Base-by-base conservation (phyloP, 2,888 invertebrate genomes). In the Spicauda simplicius region DNA sequence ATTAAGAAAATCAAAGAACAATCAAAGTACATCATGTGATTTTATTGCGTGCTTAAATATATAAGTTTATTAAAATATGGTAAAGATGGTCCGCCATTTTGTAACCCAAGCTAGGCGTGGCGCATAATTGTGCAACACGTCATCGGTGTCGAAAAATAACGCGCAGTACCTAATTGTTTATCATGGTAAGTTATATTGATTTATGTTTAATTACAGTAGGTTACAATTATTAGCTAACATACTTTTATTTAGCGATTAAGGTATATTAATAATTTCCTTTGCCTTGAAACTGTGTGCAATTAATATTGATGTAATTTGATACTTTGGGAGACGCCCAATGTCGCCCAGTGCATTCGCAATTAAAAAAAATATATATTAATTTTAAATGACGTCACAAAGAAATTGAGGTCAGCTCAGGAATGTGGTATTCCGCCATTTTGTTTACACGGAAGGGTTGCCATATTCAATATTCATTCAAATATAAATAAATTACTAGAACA, bases 31-130 rank as follows among this genome's bases (percentile, higher is more conserved):
- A 12, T 50, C 12, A 55, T 57, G 64, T 64, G 64, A 64, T 57
- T 57, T 57, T 52, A 20, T 41, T 58, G 50, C 59, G 48, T 50
- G 57, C 45, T 18, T 20, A 19, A 18, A 33, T 61, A 19, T 30
- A 11, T 55, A 19, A 20, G 6, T 14, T 20, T 3, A 48, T 18
- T 19, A 45, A 30, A 30, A 2, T 20, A 45, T 57, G 30, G 66
- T 65, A 45, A 70, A 71, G 69, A 80, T 82, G 79, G 79, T 80
- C 77, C 87, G 90, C 91, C 91, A 91, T 91, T 84, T 91, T 90
- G 83, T 83, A 74, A 76, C 76, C 79, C 76, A 74, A 75, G 59
- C 81, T 84, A 80, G 87, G 88, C 86, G 91, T 89, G 89, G 88
- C 84, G 77, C 77, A 73, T 78, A 77, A 79, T 78, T 72, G 78